Evolutionary conservation across 2,797 vertebrate genomes (phyloP).

Genomic region (Mormyrops boulengeri): DNA sequence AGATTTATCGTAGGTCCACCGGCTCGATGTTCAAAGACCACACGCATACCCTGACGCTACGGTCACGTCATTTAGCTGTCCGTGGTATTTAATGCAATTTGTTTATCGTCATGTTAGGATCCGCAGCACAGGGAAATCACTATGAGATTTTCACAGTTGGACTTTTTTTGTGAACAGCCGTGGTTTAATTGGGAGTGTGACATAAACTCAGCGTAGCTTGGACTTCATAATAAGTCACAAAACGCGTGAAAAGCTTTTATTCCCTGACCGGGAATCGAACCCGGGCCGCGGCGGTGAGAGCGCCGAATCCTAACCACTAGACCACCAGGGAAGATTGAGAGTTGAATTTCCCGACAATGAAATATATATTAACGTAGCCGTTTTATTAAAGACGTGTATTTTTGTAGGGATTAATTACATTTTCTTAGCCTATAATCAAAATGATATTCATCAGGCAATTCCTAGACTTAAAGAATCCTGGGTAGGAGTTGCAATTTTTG

Average conservation of each 20-base stretch:
- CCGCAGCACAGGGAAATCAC: background rate
- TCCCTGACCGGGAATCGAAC: constrained; percentile 57
- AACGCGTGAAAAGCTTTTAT: background rate
- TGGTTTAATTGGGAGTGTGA: background rate
- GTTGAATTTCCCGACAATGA: background rate
- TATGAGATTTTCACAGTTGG: background rate
- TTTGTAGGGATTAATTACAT: background rate
- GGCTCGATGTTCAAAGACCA: background rate
- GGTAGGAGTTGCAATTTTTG: background rate
- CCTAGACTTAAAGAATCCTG: background rate
- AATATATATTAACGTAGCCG: background rate
- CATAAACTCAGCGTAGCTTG: background rate
- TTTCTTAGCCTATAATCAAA: background rate
- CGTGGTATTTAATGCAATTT: background rate
- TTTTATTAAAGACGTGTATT: background rate
- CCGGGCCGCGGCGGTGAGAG: constrained; percentile 58
- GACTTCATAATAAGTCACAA: background rate
- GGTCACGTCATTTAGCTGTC: background rate
- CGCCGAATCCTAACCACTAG: constrained; percentile 70
- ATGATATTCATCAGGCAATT: background rate
- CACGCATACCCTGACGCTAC: background rate
- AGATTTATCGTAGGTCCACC: background rate
- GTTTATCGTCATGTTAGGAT: background rate
- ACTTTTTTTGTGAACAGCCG: background rate
- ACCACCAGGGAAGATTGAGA: constrained; percentile 54